Base-by-base conservation (phyloP, 1,140 invertebrate species). In the Idris sp. region DNA sequence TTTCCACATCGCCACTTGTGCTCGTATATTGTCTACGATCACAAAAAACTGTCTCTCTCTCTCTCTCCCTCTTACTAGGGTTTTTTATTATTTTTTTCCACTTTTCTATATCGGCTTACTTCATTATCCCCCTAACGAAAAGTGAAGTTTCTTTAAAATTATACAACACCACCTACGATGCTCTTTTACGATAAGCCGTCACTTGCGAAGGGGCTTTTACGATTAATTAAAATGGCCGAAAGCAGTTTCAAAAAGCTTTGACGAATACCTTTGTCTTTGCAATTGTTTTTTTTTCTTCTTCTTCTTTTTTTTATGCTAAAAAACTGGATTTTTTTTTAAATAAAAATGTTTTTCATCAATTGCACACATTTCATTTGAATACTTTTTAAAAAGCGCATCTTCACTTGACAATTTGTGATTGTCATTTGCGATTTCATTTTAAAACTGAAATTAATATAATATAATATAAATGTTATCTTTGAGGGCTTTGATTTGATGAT, bases 221-320 rank as follows among this genome's bases (percentile, higher is more conserved):
- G 35, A 28, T 33, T 59, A 59, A 59, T 59, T 59, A 38, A 38
- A 62, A 49, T 62, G 44, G n/a, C 41, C 41, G 54, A 59, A 44
- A 59, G 40, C 53, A 18, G 44, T 56, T 14, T 43, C 26, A 14
- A 43, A n/a, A 28, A 40, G 49, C 49, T 53, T 40, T 38, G 35
- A 53, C 33, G n/a, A 25, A 25, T 8, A 10, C 10, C 15, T n/a
- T 16, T 16, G 5, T 18, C 13, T 13, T 16, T 38, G 35, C 8
- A 16, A 14, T 38, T 30, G 6, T n/a, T 30, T 3, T 9, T 9
- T 30, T 9, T 30, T 30, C 28, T 25, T 25, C 3, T 49, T 49
- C 9, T 33, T 22, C 15, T 33, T 49, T 35, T 44, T 44, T 11
- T 44, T 28, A 31, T 31, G 13, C 2, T 18, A 2, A 16, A 1